A percentile compares a stretch with the other conserved stretches of the same genome.
Conservation (phyloP, 2,113 vertebrate genomes). For the Empidonax traillii region DNA sequence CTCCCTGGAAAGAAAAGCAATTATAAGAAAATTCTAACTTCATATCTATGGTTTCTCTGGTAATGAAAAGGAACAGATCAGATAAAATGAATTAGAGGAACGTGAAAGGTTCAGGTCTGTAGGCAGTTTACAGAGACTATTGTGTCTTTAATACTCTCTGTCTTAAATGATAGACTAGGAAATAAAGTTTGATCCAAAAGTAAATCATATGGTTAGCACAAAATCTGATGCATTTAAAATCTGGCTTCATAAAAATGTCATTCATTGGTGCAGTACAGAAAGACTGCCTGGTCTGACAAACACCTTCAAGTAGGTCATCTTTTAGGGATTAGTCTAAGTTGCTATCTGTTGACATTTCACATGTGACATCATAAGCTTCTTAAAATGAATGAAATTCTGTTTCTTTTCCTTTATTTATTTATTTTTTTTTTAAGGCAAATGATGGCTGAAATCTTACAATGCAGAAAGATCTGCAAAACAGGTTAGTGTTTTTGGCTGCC, state of each 20-base stretch:
- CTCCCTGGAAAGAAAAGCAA: not conserved
- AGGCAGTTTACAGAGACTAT: not conserved
- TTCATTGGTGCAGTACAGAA: not conserved
- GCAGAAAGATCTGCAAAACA: not conserved
- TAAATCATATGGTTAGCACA: not conserved
- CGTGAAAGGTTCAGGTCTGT: not conserved
- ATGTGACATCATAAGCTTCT: slow-evolving; percentile 65
- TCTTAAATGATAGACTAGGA: not conserved
- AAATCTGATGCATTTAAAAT: slow-evolving; percentile 36
- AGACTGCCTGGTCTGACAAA: slow-evolving; percentile 20
- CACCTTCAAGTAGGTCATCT: slow-evolving; percentile 71
- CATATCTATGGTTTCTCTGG: not conserved
- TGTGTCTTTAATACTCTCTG: not conserved
- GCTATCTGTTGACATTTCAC: slow-evolving; percentile 64
- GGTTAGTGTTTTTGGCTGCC: not conserved
- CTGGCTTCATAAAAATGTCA: not conserved
- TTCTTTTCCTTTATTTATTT: not conserved
- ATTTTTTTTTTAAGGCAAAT: not conserved
- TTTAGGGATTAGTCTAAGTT: slow-evolving; percentile 59
- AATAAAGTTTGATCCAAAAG: slow-evolving; percentile 1
- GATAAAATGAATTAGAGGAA: slow-evolving; percentile 9
- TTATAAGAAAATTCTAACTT: not conserved
- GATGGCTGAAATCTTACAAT: not conserved
- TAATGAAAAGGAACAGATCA: not conserved
- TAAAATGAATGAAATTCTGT: slow-evolving; percentile 55